Conservation (phyloP, 2,113 vertebrate genomes). For the Catagonus wagneri region DNA sequence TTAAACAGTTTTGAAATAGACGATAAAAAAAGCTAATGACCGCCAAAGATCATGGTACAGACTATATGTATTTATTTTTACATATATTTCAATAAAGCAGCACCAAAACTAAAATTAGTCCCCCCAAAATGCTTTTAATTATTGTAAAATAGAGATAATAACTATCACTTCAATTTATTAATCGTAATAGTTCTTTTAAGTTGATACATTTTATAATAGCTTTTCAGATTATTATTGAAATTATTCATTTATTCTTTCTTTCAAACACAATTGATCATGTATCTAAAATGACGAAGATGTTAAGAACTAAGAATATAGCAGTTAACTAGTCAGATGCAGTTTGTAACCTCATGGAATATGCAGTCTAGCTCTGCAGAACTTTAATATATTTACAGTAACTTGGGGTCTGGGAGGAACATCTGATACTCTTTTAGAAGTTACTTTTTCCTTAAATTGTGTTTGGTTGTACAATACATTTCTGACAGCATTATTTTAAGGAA, state of each 20-base stretch:
- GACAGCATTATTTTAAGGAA: neutral
- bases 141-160: neutral
- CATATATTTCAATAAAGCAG: neutral
- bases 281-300: neutral
- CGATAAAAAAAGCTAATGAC: neutral
- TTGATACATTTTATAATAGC: neutral
- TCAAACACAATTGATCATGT: neutral
- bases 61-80: neutral
- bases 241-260: neutral
- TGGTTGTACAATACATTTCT: neutral
- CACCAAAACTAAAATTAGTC: neutral
- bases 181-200: neutral
- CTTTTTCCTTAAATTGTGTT: neutral
- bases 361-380: neutral
- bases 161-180: neutral
- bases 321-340: neutral
- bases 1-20: neutral
- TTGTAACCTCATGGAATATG: neutral
- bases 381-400: neutral
- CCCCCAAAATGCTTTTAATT: neutral
- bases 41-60: neutral
- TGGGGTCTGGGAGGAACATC: accelerated
- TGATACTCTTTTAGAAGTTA: neutral
- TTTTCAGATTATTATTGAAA: neutral
- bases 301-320: neutral